Base-by-base conservation (phyloP, 2,888 invertebrate genomes). In the Lobophora halterata region DNA sequence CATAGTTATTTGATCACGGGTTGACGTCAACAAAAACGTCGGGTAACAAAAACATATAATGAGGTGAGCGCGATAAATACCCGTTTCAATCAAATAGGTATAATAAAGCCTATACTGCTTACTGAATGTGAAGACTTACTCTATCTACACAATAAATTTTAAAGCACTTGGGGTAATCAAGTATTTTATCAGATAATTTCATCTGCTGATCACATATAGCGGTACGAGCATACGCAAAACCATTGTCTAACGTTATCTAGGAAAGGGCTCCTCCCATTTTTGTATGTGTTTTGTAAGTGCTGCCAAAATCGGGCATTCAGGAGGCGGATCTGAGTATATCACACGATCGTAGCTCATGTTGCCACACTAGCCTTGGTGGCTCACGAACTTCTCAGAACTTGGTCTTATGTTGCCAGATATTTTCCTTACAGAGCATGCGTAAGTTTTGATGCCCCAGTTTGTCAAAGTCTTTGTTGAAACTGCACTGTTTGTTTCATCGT, bases 261-360 rank as follows among this genome's bases (percentile, higher is more conserved):
- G 12, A 35, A 41, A 32, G 10, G 7, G n/a, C 16, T 26, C 24
- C 25, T 19, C 6, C 28, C 16, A 26, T 28, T 28, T 41, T 43
- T n/a, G n/a, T 25, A 5, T 14, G 8, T 36, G 50, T 71, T 71
- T 65, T 69, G 68, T 60, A 71, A 77, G 54, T 41, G 46, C 65
- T 26, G 58, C 61, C 59, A 70, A 71, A 71, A 55, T 65, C 48
- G 60, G 57, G 56, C 61, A 71, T 72, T 78, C 69, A 70, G 64
- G 56, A 73, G 68, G 71, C 78, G 75, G 72, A 65, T 60, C 63
- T 60, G 46, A 44, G 41, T 42, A 53, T 61, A 65, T 65, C 61
- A 54, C 46, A 54, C 50, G 53, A 61, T 60, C 49, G 49, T 66
- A 61, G 55, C 64, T 66, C 61, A 68, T 49, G 48, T 77, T 75